Evolutionary conservation across 2,888 invertebrate species (phyloP).

Genomic region (Noctua comes): DNA sequence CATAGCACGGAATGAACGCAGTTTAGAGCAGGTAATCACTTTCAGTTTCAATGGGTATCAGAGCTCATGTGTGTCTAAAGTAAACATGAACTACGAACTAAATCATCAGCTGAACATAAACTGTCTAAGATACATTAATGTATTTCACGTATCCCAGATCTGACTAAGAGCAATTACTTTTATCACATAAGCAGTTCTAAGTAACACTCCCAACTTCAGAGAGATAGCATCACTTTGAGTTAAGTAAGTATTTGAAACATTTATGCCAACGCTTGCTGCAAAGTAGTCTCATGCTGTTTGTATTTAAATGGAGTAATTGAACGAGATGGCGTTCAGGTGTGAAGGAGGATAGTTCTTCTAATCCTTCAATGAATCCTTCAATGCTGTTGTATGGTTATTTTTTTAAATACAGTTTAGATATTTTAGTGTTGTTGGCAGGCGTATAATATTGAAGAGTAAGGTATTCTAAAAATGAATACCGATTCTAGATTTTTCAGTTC

Average conservation of each 20-base stretch:
- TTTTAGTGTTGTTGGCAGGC: not conserved
- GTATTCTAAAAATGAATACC: too few relatives aligned
- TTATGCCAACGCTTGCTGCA: slow-evolving; percentile 43
- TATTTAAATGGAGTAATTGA: slow-evolving; percentile 45
- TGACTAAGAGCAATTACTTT: slow-evolving; percentile 38
- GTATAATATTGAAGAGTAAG: not conserved
- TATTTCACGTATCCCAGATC: slow-evolving; percentile 4
- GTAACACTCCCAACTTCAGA: slow-evolving; percentile 35
- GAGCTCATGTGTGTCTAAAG: not conserved
- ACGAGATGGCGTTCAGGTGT: not conserved
- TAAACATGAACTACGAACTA: not conserved
- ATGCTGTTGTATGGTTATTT: not conserved
- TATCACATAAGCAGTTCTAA: slow-evolving; percentile 40
- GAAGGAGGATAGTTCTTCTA: not conserved
- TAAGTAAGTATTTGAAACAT: slow-evolving; percentile 49
- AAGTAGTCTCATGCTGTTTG: slow-evolving; percentile 30
- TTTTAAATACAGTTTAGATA: not conserved
- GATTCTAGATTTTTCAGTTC: too few relatives aligned
- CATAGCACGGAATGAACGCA: not conserved
- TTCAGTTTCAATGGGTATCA: not conserved
- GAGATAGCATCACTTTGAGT: slow-evolving; percentile 46
- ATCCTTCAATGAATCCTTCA: not conserved
- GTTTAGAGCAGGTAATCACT: not conserved
- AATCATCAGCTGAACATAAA: not conserved
- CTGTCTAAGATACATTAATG: not conserved